Conservation (phyloP, 2,113 vertebrate genomes). For the Syngnathus floridae region DNA sequence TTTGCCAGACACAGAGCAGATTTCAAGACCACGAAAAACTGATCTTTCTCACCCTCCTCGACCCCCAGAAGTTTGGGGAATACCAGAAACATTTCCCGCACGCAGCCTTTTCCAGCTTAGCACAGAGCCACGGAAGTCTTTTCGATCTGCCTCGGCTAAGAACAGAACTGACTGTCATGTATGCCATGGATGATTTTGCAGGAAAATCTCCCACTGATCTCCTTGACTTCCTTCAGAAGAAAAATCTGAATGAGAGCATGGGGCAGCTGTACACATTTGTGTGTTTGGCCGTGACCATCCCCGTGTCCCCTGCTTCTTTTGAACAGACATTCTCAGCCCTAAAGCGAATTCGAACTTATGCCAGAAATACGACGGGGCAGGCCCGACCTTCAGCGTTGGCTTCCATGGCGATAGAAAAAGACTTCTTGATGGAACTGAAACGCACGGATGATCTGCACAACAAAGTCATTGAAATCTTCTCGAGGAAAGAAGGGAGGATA, state of each 20-base stretch:
- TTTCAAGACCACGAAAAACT: too few relatives aligned
- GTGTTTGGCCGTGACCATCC: slow-evolving; percentile 11
- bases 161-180: slow-evolving; percentile 12
- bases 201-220: slow-evolving; percentile 8
- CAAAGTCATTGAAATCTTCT: too few relatives aligned
- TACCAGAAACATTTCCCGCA: neutral
- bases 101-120: slow-evolving; percentile 13
- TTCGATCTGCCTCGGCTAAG: neutral
- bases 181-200: slow-evolving; percentile 6
- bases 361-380: neutral
- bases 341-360: slow-evolving; percentile 9
- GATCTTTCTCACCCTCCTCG: too few relatives aligned
- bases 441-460: too few relatives aligned
- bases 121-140: slow-evolving; percentile 1
- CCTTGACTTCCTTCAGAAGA: slow-evolving; percentile 4
- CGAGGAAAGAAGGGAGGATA: too few relatives aligned
- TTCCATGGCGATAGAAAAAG: too few relatives aligned
- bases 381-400: too few relatives aligned
- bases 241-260: slow-evolving; percentile 12
- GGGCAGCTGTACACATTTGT: slow-evolving; percentile 3
- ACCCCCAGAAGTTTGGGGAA: too few relatives aligned
- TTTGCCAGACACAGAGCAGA: too few relatives aligned
- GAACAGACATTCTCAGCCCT: slow-evolving; percentile 1
- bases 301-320: slow-evolving; percentile 5
- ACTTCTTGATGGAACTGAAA: too few relatives aligned